Base-by-base conservation (phyloP, 2,113 vertebrate species). In the Tragelaphus strepsiceros region DNA sequence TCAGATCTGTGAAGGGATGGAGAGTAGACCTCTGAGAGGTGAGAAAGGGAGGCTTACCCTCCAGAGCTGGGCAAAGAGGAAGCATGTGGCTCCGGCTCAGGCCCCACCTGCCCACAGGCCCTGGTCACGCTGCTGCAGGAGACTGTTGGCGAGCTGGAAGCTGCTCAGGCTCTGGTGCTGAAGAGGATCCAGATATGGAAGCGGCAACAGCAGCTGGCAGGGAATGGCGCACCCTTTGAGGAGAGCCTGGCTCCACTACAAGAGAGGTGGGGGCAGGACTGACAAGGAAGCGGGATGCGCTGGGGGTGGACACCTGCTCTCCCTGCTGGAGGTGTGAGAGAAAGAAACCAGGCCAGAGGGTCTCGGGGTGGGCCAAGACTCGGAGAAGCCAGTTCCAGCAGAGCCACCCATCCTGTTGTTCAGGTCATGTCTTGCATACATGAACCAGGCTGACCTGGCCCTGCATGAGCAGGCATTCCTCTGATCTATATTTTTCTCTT, bases 161-260 rank as follows among this genome's bases (percentile, higher is more conserved):
- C 58, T 0, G 99, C 98, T 98, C 99, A 99, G 97, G 92, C 98
- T 39, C 98, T 98, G 82, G 99, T 99, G 17, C 97, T 99, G 77
- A 99, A 98, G 97, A 99, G 98, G 93, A 99, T 99, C 83, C 99
- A 99, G 95, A 98, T 99, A 46, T 99, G 99, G 99, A 99, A 99
- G 84, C 99, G 99, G 98, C 99, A 99, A 87, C 99, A 99, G 98
- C 99, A 99, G 98, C 99, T 99, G 98, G 98, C 99, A 12, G 98
- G 99, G 87, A 99, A 99, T 0, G 99, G 99, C 1, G 98, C 99
- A 1, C 96, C 98, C 11, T 99, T 99, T 35, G 99, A 99, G 61
- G 99, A 99, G 64, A 99, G 99, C 98, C 98, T 99, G 78, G 97
- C 96, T 0, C 98, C 98, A 0, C 98, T 99, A 64, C 99, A 99